Evolutionary conservation across 1,140 invertebrate genomes (phyloP).

Genomic region (Drosophila tristis): DNA sequence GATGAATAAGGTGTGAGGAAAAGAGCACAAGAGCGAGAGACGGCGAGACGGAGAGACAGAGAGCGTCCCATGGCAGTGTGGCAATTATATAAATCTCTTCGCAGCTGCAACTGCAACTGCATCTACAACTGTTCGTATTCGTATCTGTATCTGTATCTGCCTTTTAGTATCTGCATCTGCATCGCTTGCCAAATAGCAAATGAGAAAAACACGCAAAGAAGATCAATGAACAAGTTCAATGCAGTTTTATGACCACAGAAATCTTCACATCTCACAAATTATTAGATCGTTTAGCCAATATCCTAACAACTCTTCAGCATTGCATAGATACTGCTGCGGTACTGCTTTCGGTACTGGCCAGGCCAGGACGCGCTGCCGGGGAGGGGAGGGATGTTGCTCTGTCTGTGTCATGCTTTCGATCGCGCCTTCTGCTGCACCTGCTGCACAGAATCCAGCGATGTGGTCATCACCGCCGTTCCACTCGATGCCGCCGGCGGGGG

Average conservation of each 20-base stretch:
- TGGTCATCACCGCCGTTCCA: constrained; percentile 68
- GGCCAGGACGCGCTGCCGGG: no score
- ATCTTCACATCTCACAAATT: constrained; percentile 33
- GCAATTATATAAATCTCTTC: constrained; percentile 45
- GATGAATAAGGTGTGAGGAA: constrained; percentile 25
- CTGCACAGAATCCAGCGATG: constrained; percentile 55
- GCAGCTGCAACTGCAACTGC: constrained; percentile 20
- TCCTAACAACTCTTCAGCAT: constrained; percentile 19
- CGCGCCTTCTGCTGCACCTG: constrained; percentile 59
- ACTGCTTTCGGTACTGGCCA: no score
- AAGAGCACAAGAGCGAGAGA: constrained; percentile 6
- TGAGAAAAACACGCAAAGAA: constrained; percentile 50
- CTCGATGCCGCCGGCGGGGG: constrained; percentile 69
- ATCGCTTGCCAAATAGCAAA: constrained; percentile 28
- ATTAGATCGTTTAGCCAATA: constrained; percentile 30
- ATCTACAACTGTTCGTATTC: not conserved
- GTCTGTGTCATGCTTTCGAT: constrained; percentile 53
- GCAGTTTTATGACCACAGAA: constrained; percentile 50
- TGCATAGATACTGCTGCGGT: no score
- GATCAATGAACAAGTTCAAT: constrained; percentile 64
- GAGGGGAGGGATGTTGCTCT: no score
- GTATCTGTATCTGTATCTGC: no score
- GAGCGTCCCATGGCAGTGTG: not conserved
- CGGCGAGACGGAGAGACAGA: constrained; percentile 3
- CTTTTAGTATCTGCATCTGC: no score